Evolutionary conservation across 2,797 vertebrate species (phyloP).

Genomic region (Gambelia wislizenii): DNA sequence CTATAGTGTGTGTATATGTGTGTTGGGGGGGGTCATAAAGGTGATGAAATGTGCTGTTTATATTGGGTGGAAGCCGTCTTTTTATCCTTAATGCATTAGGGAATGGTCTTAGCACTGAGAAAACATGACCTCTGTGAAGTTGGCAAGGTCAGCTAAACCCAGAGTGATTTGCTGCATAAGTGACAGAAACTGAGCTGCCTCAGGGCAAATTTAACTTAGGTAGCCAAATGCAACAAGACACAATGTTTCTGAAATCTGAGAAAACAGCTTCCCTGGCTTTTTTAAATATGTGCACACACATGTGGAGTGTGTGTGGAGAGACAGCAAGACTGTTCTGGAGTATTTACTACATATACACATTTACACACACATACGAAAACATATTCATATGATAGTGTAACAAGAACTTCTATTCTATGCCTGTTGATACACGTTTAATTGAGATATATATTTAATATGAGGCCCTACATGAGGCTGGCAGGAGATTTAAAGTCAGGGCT

Average conservation of each 20-base stretch:
- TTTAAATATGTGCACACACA: no score
- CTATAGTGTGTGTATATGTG: slow-evolving; percentile 50
- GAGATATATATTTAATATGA: no score
- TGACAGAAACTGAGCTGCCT: slow-evolving; percentile 64
- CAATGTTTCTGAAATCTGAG: slow-evolving; percentile 65
- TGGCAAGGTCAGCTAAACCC: slow-evolving; percentile 70
- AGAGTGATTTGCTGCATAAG: slow-evolving; percentile 59
- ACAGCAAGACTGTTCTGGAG: slow-evolving; percentile 25
- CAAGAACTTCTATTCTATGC: no score
- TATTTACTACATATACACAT: slow-evolving; percentile 9
- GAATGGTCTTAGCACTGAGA: slow-evolving; percentile 56
- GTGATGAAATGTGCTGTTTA: slow-evolving; percentile 65
- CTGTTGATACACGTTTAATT: no score
- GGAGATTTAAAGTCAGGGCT: no score
- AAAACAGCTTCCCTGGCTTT: slow-evolving; percentile 52
- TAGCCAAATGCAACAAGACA: slow-evolving; percentile 62
- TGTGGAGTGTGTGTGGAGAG: no score
- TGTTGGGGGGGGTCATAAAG: slow-evolving; percentile 56
- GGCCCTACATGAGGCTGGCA: no score
- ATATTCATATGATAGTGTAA: no score
- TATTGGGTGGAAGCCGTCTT: slow-evolving; percentile 65
- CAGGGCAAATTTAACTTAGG: slow-evolving; percentile 64
- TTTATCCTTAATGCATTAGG: slow-evolving; percentile 55
- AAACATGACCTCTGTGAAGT: slow-evolving; percentile 67
- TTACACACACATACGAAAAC: no score